phyloP scores from a whole-genome alignment of 2,797 vertebrate genomes.

The Alca torda region DNA sequence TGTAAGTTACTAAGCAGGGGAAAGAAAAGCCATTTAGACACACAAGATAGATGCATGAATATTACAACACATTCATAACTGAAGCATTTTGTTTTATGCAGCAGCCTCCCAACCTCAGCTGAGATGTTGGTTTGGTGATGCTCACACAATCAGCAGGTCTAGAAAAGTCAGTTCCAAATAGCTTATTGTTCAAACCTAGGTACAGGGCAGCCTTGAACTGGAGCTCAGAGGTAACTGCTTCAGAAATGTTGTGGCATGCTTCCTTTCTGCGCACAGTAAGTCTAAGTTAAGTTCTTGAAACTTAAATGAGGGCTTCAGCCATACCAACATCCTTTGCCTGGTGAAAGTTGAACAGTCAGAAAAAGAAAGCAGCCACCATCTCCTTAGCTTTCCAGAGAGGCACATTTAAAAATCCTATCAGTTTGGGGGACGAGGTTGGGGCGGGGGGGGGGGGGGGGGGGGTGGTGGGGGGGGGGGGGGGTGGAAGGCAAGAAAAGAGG shows the following conservation, averaged over 20 bases:
- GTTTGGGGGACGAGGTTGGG: too few relatives aligned
- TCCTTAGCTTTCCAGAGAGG: neutral
- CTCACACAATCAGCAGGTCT: neutral
- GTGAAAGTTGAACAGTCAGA: neutral
- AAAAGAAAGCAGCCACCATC: neutral
- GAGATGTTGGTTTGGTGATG: neutral
- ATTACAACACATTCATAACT: neutral
- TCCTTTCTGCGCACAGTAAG: neutral
- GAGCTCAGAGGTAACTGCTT: neutral
- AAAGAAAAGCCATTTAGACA: neutral
- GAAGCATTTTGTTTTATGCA: neutral
- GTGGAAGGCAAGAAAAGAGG: neutral
- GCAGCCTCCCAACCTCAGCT: neutral
- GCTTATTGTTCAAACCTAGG: neutral
- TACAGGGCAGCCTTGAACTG: neutral
- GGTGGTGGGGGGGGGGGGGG: too few relatives aligned
- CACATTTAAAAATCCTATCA: neutral
- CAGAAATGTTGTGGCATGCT: neutral
- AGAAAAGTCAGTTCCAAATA: neutral
- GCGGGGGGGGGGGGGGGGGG: too few relatives aligned
- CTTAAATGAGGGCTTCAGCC: neutral
- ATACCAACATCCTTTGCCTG: neutral
- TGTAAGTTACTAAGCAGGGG: neutral
- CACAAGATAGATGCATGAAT: neutral
- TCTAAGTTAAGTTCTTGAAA: neutral